Evolutionary conservation across 1,140 invertebrate species (phyloP).

Genomic region (Halyomorpha halys): DNA sequence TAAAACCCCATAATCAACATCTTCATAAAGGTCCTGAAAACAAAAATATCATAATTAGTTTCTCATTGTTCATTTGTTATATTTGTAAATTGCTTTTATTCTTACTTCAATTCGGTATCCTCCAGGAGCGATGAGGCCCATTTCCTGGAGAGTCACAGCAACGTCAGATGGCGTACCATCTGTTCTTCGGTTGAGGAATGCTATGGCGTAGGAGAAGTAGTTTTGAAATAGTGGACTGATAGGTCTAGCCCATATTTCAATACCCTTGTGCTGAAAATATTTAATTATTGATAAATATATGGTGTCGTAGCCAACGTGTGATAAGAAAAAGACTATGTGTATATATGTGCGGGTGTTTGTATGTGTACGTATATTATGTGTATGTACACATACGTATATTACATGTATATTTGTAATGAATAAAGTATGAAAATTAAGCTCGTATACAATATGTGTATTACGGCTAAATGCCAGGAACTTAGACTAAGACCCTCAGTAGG

Average conservation of each 20-base stretch:
- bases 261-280: slow-evolving; percentile 64
- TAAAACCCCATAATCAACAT: slow-evolving; percentile 71
- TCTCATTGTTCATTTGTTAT: neutral
- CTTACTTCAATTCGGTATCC: slow-evolving; percentile 76
- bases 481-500: too few species aligned
- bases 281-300: too few species aligned
- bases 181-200: slow-evolving; percentile 73
- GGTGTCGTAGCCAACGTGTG: too few species aligned
- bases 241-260: slow-evolving; percentile 85
- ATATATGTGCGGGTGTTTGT: too few species aligned
- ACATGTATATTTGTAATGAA: too few species aligned
- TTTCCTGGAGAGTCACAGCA: slow-evolving; percentile 69
- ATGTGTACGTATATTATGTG: too few species aligned
- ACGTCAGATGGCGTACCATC: slow-evolving; percentile 86
- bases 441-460: too few species aligned
- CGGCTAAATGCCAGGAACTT: too few species aligned
- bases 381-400: too few species aligned
- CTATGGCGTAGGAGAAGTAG: slow-evolving; percentile 79
- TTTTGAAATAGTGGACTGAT: slow-evolving; percentile 66
- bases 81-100: neutral
- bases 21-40: slow-evolving; percentile 71
- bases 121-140: slow-evolving; percentile 61
- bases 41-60: neutral
- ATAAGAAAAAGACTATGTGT: too few species aligned
- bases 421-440: too few species aligned